Base-by-base conservation (phyloP, 2,113 vertebrate genomes). In the Osmerus eperlanus region DNA sequence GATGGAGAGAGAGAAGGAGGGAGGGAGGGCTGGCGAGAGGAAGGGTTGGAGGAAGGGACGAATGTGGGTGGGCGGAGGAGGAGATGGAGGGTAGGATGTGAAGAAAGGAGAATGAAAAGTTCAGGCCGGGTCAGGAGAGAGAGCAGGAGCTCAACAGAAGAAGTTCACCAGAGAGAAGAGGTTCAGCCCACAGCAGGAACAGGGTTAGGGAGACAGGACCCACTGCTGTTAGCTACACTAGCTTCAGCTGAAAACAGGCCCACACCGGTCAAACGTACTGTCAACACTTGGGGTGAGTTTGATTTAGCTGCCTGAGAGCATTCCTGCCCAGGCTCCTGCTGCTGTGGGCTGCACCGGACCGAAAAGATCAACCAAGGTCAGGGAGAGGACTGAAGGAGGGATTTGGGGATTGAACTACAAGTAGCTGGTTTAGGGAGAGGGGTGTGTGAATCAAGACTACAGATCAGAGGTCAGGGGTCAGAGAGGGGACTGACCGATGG, bases 401-500 rank as follows among this genome's bases (percentile, higher is more conserved):
- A 61, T 19, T 61, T 11, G 29, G 21, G 28, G 25, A 25, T 23
- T 28, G 29, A 28, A 64, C 16, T 36, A 36, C 29, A 36, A 9
- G 41, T 47, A 64, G 29, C 18, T 29, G 25, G 25, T 21, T 62
- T 25, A 29, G 12, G 23, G 15, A 5, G 25, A n/a, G 21, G 13
- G 28, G 25, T 15, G 61, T 6, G 61, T 36, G 6, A 64, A 15
- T 9, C 15, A 56, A 18, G 16, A 41, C 12, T 51, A 25, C 41
- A 53, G 36, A 59, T 1, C 3, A 28, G 5, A 51, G 51, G 61
- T 68, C 70, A 72, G 41, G 36, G 58, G 65, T 62, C 55, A 67
- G 11, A 25, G 72, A 2, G 23, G 18, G 0, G 21, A 88, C 95
- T 94, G 89, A 98, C 96, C 96, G 0, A 96, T 96, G 70, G 96